A percentile compares a stretch with the other conserved stretches of the same genome.
Evolutionary conservation across 2,888 invertebrate species (phyloP).

Genomic region (Meteorus colon): DNA sequence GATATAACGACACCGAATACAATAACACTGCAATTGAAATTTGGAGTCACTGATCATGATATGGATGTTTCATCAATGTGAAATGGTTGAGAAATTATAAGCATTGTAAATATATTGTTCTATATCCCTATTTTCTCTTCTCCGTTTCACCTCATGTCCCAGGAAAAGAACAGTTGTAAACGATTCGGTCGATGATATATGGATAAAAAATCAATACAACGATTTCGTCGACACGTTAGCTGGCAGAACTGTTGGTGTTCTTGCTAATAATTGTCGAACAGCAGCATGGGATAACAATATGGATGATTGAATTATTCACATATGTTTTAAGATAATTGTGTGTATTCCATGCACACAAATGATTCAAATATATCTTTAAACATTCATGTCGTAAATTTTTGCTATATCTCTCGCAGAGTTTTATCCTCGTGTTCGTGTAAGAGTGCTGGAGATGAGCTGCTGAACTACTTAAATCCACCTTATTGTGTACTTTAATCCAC

Average conservation of each 20-base stretch:
- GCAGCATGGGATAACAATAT: too few relatives aligned
- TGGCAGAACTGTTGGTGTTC: too few relatives aligned
- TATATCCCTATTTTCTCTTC: conserved; percentile 54
- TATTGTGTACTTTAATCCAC: neutral
- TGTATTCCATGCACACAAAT: too few relatives aligned
- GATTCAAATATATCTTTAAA: too few relatives aligned
- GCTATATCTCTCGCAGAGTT: too few relatives aligned
- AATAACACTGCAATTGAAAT: conserved; percentile 84
- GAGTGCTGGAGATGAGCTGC: neutral
- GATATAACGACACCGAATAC: conserved; percentile 93
- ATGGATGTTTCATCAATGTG: conserved; percentile 48
- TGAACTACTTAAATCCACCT: conserved; percentile 9
- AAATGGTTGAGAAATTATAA: conserved; percentile 48
- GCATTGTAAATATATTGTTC: conserved; percentile 54
- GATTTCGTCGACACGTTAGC: too few relatives aligned
- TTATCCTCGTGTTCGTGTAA: neutral
- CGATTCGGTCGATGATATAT: neutral
- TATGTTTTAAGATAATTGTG: too few relatives aligned
- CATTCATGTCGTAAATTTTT: too few relatives aligned
- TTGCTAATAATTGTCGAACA: too few relatives aligned
- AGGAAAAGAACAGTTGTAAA: neutral
- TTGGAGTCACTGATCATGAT: conserved; percentile 67
- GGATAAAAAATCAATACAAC: conserved; percentile 51
- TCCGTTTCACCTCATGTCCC: conserved; percentile 31
- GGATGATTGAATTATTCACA: too few relatives aligned